phyloP scores from a whole-genome alignment of 2,797 vertebrate genomes.

The Pseudochromis fuscus region DNA sequence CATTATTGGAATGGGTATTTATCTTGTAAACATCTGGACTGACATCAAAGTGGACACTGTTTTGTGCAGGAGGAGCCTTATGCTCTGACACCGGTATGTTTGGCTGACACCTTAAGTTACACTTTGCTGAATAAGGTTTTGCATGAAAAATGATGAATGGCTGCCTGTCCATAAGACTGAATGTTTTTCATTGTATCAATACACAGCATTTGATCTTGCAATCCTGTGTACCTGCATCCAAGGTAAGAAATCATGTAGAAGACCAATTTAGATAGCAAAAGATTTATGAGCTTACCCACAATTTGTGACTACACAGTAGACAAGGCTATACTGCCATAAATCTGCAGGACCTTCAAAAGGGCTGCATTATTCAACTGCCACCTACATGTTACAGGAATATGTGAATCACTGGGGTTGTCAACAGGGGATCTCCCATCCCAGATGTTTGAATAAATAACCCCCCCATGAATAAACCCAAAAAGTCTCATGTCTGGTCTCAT shows the following conservation, averaged over 20 bases:
- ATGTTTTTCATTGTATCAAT: conserved; percentile 16
- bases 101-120: background rate
- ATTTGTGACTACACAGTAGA: conserved; percentile 39
- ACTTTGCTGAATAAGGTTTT: conserved; percentile 5
- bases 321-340: conserved; percentile 39
- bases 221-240: conserved; percentile 18
- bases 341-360: conserved; percentile 41
- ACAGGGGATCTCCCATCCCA: conserved; percentile 12
- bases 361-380: conserved; percentile 27
- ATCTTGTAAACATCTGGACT: conserved; percentile 2
- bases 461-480: no score
- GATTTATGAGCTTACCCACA: conserved; percentile 48
- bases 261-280: conserved; percentile 10
- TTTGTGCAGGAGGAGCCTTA: background rate
- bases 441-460: conserved; percentile 21
- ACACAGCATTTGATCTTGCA: conserved; percentile 23
- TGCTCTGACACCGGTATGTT: background rate
- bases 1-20: background rate
- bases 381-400: conserved; percentile 36
- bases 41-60: conserved; percentile 9
- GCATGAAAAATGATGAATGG: conserved; percentile 28
- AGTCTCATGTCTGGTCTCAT: background rate
- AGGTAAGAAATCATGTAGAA: conserved; percentile 35
- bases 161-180: background rate
- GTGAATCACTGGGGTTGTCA: conserved; percentile 33